A percentile compares a stretch with the other conserved stretches of the same genome.
phyloP scores from a whole-genome alignment of 2,797 vertebrate species.

The Enteromius afrohamiltoni region DNA sequence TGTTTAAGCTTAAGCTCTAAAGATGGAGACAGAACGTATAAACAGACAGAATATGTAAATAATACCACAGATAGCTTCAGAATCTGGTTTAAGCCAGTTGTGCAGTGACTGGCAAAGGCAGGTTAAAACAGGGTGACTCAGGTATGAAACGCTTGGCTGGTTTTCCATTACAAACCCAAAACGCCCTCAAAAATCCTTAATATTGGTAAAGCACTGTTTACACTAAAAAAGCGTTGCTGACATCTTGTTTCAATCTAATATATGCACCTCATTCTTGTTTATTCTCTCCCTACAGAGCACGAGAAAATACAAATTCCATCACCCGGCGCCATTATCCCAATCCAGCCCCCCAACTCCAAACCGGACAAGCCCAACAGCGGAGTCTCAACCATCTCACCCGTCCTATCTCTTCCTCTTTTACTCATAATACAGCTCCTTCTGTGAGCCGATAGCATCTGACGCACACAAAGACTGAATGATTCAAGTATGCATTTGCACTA shows the following conservation, averaged over 20 bases:
- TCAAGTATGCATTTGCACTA: constrained; percentile 54
- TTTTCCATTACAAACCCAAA: not conserved
- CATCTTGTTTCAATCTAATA: not conserved
- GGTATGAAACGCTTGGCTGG: not conserved
- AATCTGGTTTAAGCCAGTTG: not conserved
- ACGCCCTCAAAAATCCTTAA: not conserved
- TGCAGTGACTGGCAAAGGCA: not conserved
- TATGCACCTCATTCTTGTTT: not conserved
- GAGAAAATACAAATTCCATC: not conserved
- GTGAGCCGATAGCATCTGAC: constrained; percentile 32
- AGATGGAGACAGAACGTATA: not conserved
- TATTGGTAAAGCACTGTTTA: not conserved
- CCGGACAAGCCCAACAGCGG: not conserved
- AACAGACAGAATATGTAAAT: not conserved
- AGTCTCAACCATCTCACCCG: not conserved
- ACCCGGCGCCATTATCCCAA: not conserved
- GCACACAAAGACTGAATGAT: constrained; percentile 8
- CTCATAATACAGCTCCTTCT: constrained; percentile 21
- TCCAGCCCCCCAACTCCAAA: not conserved
- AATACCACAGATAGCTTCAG: not conserved
- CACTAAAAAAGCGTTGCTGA: not conserved
- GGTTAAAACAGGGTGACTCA: not conserved
- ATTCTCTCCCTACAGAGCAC: not conserved
- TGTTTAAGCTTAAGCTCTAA: not conserved
- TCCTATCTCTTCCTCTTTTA: constrained; percentile 22